Conservation (phyloP, 2,113 vertebrate species). For the Elachura formosa region DNA sequence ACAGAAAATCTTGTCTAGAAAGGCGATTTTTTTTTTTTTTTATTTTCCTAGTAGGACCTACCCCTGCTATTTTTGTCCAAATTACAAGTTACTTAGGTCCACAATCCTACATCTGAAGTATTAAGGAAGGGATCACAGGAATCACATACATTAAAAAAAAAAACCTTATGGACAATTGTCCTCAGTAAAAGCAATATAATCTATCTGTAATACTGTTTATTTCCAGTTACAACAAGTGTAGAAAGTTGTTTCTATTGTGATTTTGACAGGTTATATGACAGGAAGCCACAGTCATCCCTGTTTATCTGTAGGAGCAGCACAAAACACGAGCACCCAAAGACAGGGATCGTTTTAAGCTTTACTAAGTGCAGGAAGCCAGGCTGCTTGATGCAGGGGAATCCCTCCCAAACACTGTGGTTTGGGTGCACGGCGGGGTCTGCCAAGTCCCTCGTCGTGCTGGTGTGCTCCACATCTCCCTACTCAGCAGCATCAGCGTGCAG, state of each 20-base stretch:
- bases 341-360: background rate
- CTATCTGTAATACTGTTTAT: background rate
- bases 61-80: background rate
- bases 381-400: background rate
- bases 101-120: background rate
- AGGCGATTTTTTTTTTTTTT: background rate
- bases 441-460: accelerated
- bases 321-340: background rate
- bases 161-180: background rate
- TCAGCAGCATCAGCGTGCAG: background rate
- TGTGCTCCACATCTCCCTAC: background rate
- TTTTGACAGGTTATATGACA: background rate
- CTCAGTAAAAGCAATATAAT: background rate
- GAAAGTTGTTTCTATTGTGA: background rate
- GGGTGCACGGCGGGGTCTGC: background rate
- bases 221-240: background rate
- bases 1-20: background rate
- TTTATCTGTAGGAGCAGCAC: background rate
- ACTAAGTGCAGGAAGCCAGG: background rate
- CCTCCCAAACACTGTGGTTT: background rate
- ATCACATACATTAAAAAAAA: background rate
- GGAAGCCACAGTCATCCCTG: background rate
- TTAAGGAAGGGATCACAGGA: background rate
- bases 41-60: background rate
- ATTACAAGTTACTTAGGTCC: background rate